Conservation (phyloP, 2,113 vertebrate species). For the Scalopus aquaticus region DNA sequence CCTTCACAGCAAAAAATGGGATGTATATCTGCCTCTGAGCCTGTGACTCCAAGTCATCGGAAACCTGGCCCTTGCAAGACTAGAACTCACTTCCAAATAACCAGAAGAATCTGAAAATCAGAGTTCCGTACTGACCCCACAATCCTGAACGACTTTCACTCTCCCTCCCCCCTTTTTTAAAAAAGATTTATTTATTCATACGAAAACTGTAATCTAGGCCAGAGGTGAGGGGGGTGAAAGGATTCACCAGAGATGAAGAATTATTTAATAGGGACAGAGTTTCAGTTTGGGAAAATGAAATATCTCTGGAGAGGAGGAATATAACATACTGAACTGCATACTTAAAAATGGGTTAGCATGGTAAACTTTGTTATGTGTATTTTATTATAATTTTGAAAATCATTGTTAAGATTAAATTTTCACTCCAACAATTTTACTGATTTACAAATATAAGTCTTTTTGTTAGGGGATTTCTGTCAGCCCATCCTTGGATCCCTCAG, state of each 20-base stretch:
- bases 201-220: no score
- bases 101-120: no score
- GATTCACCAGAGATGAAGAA: neutral
- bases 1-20: neutral
- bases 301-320: no score
- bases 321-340: no score
- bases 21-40: neutral
- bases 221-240: neutral
- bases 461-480: no score
- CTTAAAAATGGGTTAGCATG: rapidly evolving
- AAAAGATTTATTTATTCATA: no score
- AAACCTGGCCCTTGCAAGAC: neutral
- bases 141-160: rapidly evolving
- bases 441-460: neutral
- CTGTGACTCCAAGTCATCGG: rapidly evolving
- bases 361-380: neutral
- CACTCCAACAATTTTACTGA: neutral
- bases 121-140: no score
- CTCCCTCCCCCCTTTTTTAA: no score
- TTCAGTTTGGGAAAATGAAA: neutral
- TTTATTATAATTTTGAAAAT: neutral
- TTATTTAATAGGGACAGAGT: neutral
- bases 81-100: neutral
- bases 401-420: neutral
- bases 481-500: neutral